These are phyloP conservation scores for Drosophila paracracens DNA, from an alignment of 2,888 invertebrate genomes.

Conservation along the genomic window DNA sequence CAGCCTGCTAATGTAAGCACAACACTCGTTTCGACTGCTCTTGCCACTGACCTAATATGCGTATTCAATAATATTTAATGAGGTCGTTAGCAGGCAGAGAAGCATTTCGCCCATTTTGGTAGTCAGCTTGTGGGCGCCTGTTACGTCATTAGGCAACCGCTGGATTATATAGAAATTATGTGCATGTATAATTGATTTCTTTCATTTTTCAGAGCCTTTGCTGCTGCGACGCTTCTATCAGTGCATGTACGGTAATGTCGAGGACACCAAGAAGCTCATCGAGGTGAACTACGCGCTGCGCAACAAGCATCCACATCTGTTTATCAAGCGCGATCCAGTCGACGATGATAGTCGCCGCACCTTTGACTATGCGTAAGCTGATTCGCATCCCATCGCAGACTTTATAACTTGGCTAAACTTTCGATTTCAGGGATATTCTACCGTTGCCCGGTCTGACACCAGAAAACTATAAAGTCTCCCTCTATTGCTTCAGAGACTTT, in stretches of 20 bases:
- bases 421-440: conserved; percentile 87
- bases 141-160: conserved; percentile 57
- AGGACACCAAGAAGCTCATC: conserved; percentile 77
- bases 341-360: conserved; percentile 72
- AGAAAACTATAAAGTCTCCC: conserved; percentile 88
- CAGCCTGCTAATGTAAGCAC: conserved; percentile 22
- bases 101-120: conserved; percentile 27
- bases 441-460: conserved; percentile 88
- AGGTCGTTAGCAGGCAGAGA: conserved; percentile 66
- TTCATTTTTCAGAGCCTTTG: conserved; percentile 70
- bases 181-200: conserved; percentile 3
- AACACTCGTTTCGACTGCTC: conserved; percentile 10
- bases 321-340: conserved; percentile 85
- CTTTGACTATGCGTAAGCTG: conserved; percentile 76
- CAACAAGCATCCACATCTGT: conserved; percentile 86
- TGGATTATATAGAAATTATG: neutral
- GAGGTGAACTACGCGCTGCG: conserved; percentile 85
- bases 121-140: conserved; percentile 27
- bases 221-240: conserved; percentile 79
- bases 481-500: conserved; percentile 87
- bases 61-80: conserved; percentile 52
- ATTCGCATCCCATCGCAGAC: too few relatives aligned
- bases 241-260: conserved; percentile 73
- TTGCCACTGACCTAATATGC: conserved; percentile 15
- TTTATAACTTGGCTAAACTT: neutral